Conservation (phyloP, 92 coral and sea anemone species). For the Phymanthus crucifer region DNA sequence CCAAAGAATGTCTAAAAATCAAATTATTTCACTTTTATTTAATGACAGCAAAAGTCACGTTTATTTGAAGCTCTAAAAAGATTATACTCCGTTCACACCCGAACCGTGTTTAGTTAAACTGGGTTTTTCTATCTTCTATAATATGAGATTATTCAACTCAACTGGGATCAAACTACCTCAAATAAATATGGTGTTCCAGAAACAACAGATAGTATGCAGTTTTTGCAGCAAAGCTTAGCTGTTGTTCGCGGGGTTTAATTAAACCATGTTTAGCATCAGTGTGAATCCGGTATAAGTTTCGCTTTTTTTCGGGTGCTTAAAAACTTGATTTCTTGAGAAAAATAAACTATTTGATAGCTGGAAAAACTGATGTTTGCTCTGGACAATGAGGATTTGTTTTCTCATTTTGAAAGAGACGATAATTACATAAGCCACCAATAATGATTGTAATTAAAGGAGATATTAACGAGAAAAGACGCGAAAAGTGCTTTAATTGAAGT, state of each 20-base stretch:
- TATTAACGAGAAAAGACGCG: neutral
- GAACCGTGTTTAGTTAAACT: no score
- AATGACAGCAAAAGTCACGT: neutral
- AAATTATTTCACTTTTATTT: neutral
- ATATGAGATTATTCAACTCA: no score
- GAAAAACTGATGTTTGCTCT: neutral
- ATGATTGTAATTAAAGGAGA: neutral
- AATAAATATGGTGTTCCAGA: no score
- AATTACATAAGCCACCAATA: neutral
- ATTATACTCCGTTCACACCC: no score
- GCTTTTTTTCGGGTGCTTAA: neutral
- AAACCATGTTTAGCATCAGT: no score
- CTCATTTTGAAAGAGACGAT: neutral
- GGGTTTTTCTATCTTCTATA: no score
- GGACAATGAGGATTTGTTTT: neutral
- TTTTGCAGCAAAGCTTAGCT: no score
- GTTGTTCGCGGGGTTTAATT: no score
- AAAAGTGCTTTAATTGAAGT: neutral
- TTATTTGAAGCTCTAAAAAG: neutral
- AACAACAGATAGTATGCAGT: no score
- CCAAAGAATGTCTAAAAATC: neutral
- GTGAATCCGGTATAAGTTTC: no score
- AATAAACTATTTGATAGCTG: neutral
- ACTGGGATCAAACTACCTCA: no score
- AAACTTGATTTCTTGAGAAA: neutral